These are phyloP conservation scores for Coelinius sp. DNA, from an alignment of 2,888 invertebrate species.

Conservation along the genomic window DNA sequence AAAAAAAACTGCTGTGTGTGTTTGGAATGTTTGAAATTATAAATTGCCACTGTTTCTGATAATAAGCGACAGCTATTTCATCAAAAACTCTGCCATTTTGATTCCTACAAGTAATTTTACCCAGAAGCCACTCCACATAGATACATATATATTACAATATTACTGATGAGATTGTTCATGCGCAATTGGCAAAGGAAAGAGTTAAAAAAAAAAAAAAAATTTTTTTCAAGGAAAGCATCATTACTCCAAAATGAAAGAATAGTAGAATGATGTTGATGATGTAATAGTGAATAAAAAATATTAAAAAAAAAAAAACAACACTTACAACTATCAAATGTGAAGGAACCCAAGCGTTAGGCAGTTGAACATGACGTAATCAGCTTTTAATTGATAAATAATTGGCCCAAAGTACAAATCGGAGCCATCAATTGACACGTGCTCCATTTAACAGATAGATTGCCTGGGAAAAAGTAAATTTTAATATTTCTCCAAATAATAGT, in stretches of 20 bases:
- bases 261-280: background rate
- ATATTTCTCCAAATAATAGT: too few relatives aligned
- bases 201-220: background rate
- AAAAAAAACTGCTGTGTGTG: background rate
- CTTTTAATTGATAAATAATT: background rate
- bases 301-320: too few relatives aligned
- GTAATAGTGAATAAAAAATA: background rate
- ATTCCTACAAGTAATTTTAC: constrained; percentile 57
- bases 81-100: constrained; percentile 55
- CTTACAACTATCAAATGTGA: background rate
- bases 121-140: constrained; percentile 54
- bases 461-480: background rate
- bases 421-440: too few relatives aligned
- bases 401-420: background rate
- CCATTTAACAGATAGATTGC: background rate
- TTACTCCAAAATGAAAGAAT: background rate
- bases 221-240: background rate
- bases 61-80: constrained; percentile 24
- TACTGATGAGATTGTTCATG: background rate
- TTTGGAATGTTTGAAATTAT: constrained; percentile 43
- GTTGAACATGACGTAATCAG: background rate
- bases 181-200: constrained; percentile 6
- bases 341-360: background rate
- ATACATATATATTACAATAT: constrained; percentile 6
- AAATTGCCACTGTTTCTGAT: constrained; percentile 18